Conservation (phyloP, 2,888 invertebrate genomes). For the Lasioglossum morio region DNA sequence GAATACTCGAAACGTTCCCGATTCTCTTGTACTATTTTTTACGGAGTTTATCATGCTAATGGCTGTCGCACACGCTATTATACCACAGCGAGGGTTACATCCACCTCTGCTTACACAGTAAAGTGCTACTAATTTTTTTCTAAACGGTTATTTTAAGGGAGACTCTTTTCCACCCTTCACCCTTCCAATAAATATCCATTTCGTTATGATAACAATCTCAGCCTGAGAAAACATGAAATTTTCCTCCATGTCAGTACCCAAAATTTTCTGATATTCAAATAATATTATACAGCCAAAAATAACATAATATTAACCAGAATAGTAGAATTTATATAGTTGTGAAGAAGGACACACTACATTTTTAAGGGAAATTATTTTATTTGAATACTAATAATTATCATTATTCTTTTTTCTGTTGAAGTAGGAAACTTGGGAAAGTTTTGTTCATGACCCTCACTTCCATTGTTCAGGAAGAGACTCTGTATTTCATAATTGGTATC, state of each 20-base stretch:
- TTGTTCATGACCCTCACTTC: no score
- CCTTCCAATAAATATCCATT: conserved; percentile 54
- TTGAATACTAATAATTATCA: no score
- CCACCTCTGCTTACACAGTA: conserved; percentile 66
- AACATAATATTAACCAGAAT: no score
- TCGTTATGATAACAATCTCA: conserved; percentile 61
- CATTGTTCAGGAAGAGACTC: no score
- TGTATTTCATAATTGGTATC: no score
- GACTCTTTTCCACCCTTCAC: conserved; percentile 23
- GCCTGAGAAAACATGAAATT: conserved; percentile 35
- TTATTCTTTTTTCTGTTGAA: no score
- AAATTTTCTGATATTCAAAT: neutral
- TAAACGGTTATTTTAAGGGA: conserved; percentile 66
- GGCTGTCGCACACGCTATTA: conserved; percentile 25
- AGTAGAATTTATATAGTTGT: no score
- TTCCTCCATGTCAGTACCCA: neutral
- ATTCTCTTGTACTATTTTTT: conserved; percentile 37
- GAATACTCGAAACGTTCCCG: conserved; percentile 9
- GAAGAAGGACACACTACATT: no score
- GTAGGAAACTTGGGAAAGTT: no score
- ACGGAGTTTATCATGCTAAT: conserved; percentile 21
- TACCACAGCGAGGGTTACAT: conserved; percentile 23
- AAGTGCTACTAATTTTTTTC: conserved; percentile 73
- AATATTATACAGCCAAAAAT: neutral
- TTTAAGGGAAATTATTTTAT: no score